These are phyloP conservation scores for Sterrhoptilus dennistouni DNA, from an alignment of 2,113 vertebrate species.

Conservation along the genomic window DNA sequence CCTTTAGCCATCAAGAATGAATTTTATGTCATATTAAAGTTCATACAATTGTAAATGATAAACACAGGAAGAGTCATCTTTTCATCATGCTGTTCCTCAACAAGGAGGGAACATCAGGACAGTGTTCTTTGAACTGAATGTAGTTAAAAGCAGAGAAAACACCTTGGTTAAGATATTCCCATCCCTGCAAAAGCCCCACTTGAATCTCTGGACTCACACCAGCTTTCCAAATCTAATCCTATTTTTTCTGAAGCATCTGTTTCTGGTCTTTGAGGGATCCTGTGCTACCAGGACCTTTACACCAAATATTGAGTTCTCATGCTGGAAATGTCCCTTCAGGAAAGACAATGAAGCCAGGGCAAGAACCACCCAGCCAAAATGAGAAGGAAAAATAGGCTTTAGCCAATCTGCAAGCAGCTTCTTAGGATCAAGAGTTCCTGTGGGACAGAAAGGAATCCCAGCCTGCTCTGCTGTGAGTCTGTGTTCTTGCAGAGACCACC, in stretches of 20 bases:
- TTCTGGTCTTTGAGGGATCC: background rate
- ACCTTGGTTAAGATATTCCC: background rate
- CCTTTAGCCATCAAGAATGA: constrained; percentile 34
- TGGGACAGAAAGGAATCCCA: background rate
- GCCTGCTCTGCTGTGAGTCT: background rate
- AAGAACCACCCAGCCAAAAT: background rate
- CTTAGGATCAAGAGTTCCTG: background rate
- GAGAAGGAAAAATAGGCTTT: background rate
- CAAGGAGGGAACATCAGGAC: background rate
- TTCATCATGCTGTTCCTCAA: background rate
- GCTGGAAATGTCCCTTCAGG: background rate
- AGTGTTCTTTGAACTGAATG: background rate
- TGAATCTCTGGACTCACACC: background rate
- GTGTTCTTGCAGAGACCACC: background rate
- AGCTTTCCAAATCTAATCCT: background rate
- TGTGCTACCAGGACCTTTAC: background rate
- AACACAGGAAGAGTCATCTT: background rate
- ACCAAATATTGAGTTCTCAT: accelerated
- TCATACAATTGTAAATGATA: background rate
- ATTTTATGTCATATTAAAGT: background rate
- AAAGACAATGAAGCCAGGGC: background rate
- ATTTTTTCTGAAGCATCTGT: background rate
- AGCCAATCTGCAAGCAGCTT: background rate
- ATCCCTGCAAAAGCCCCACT: background rate
- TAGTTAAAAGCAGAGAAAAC: background rate